These are phyloP conservation scores for Numenius phaeopus DNA, from an alignment of 2,797 vertebrate species.

Conservation along the genomic window DNA sequence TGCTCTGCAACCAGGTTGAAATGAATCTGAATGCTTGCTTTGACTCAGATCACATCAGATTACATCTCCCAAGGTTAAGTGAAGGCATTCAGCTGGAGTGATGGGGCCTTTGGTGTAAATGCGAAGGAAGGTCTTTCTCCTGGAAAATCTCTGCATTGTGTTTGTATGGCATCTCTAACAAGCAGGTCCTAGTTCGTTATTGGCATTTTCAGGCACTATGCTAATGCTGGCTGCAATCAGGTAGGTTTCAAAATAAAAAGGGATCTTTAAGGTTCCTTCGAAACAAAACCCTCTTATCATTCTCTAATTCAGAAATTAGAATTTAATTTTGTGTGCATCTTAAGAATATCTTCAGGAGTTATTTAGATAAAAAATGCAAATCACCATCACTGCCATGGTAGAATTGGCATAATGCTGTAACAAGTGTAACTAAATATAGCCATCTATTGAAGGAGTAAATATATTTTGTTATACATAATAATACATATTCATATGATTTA, in stretches of 20 bases:
- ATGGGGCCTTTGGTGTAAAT: not conserved
- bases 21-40: not conserved
- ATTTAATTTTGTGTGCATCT: not conserved
- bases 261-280: not conserved
- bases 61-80: not conserved
- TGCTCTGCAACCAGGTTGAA: not conserved
- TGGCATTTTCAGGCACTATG: not conserved
- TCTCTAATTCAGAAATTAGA: not conserved
- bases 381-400: not conserved
- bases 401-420: not conserved
- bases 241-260: not conserved
- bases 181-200: not conserved
- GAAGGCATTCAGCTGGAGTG: not conserved
- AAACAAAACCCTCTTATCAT: not conserved
- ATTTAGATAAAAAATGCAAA: conserved; percentile 39
- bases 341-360: not conserved
- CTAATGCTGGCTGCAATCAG: not conserved
- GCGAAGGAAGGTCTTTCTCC: not conserved
- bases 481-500: conserved; percentile 13
- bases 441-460: not conserved
- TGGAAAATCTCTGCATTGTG: not conserved
- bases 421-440: conserved; percentile 24
- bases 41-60: not conserved
- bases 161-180: not conserved
- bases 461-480: conserved; percentile 8